phyloP scores from a whole-genome alignment of 2,797 vertebrate species.

The Acrossocheilus fasciatus region DNA sequence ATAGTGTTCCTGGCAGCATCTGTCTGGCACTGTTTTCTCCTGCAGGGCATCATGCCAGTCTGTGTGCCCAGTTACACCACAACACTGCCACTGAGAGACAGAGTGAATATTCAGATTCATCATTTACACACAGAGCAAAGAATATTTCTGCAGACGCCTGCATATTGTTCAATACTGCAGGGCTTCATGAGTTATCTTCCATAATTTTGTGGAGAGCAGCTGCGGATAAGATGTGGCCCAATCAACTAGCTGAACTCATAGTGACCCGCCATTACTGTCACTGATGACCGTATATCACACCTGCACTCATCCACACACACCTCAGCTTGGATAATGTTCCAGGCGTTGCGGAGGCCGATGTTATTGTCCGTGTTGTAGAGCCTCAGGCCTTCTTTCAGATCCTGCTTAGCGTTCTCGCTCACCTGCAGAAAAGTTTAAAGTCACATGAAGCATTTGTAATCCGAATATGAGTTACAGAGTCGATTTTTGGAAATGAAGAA shows the following conservation, averaged over 20 bases:
- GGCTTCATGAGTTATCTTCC: constrained; percentile 18
- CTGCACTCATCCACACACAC: constrained; percentile 68
- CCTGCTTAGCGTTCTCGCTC: constrained; percentile 89
- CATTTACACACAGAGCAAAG: constrained; percentile 2
- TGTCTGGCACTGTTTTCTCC: constrained; percentile 88
- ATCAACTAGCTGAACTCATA: constrained; percentile 32
- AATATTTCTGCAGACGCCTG: not conserved
- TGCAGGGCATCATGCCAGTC: constrained; percentile 92
- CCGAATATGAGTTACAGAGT: not conserved
- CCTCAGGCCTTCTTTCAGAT: constrained; percentile 91
- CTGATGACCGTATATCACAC: not conserved
- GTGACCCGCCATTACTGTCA: constrained; percentile 20
- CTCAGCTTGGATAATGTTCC: constrained; percentile 97
- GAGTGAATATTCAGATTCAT: not conserved
- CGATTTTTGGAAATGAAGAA: constrained; percentile 3
- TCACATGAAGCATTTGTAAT: not conserved
- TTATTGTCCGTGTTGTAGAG: constrained; percentile 94
- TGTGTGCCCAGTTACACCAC: constrained; percentile 86
- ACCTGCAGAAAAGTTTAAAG: constrained; percentile 77
- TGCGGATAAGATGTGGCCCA: not conserved
- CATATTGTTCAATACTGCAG: constrained; percentile 10
- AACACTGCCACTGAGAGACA: constrained; percentile 88
- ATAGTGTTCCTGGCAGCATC: constrained; percentile 90
- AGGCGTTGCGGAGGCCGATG: constrained; percentile 92
- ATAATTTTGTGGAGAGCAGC: constrained; percentile 14